phyloP scores from a whole-genome alignment of 2,113 vertebrate genomes.

The Pogonocichla stellata region DNA sequence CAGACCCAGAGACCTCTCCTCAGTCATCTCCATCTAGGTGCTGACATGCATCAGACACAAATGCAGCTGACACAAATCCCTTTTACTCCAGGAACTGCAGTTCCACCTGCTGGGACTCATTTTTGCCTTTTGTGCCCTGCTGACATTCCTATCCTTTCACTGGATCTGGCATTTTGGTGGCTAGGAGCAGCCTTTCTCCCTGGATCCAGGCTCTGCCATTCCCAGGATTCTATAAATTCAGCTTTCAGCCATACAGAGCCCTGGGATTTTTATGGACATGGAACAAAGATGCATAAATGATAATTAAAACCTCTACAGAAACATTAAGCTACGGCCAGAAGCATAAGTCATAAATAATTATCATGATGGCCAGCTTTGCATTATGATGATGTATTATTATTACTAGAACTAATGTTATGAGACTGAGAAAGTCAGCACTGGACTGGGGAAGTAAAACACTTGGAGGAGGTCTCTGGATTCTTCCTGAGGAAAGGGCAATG shows the following conservation, averaged over 20 bases:
- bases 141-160: background rate
- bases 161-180: background rate
- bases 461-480: background rate
- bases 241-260: conserved; percentile 3
- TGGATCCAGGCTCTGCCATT: background rate
- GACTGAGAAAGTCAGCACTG: background rate
- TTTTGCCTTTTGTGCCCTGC: background rate
- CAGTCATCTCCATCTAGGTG: accelerated
- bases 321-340: background rate
- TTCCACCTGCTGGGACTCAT: background rate
- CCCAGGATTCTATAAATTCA: conserved; percentile 1
- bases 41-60: background rate
- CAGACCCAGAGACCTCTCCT: background rate
- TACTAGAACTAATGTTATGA: background rate
- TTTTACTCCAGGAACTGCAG: background rate
- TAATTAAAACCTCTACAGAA: conserved; percentile 35
- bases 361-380: background rate
- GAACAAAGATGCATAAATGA: conserved; percentile 19
- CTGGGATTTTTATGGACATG: background rate
- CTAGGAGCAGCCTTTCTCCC: background rate
- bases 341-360: conserved; percentile 50
- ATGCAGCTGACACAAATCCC: background rate
- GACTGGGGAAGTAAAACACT: background rate
- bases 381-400: background rate
- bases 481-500: background rate